Evolutionary conservation across 2,888 invertebrate genomes (phyloP).

Genomic region (Nineta flava): DNA sequence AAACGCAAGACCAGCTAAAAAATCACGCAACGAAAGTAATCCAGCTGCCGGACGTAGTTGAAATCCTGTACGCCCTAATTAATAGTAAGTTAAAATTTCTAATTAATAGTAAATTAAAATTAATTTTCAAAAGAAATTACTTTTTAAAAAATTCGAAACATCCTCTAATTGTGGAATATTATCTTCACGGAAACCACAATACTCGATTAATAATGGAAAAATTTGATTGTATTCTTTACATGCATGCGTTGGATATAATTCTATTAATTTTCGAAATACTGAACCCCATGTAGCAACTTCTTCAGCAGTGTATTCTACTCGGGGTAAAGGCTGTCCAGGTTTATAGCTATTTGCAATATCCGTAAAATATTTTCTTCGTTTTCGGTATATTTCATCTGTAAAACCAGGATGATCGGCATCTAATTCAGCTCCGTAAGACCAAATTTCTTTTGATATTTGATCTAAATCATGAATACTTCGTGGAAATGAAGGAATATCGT

Average conservation of each 20-base stretch:
- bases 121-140: too few relatives aligned
- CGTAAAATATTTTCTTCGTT: conserved; percentile 72
- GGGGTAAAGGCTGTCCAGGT: conserved; percentile 83
- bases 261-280: conserved; percentile 71
- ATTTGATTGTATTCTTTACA: conserved; percentile 96
- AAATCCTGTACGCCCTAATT: conserved; percentile 93
- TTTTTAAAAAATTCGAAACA: conserved; percentile 85
- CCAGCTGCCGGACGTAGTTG: conserved; percentile 94
- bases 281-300: conserved; percentile 85
- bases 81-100: too few relatives aligned
- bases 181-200: conserved; percentile 84
- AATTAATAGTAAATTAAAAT: too few relatives aligned
- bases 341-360: conserved; percentile 93
- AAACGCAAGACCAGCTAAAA: conserved; percentile 93
- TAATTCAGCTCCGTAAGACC: conserved; percentile 90
- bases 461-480: conserved; percentile 87
- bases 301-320: conserved; percentile 76
- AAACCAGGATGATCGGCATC: conserved; percentile 97
- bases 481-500: conserved; percentile 95
- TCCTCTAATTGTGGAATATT: conserved; percentile 96
- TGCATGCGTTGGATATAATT: conserved; percentile 87
- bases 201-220: conserved; percentile 85
- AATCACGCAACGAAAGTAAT: conserved; percentile 89
- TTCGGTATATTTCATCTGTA: conserved; percentile 80
- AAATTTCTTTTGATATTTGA: conserved; percentile 89